Evolutionary conservation across 2,888 invertebrate species (phyloP).

Genomic region (Acanthosepion lycidas): DNA sequence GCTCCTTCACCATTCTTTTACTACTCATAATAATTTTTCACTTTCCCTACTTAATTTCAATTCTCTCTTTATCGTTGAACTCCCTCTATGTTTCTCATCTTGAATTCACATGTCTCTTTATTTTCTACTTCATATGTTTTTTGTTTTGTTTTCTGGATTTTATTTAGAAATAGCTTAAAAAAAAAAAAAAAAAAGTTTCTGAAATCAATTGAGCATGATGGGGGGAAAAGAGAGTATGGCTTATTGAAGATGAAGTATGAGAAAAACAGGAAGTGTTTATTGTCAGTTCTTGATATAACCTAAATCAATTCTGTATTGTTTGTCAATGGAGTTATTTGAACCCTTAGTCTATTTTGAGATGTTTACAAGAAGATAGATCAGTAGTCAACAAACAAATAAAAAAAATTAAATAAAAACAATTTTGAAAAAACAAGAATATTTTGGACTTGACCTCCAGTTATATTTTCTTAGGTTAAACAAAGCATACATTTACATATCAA

Average conservation of each 20-base stretch:
- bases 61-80: neutral
- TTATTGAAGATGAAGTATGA: neutral
- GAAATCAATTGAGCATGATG: too few species aligned
- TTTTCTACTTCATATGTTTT: neutral
- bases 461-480: neutral
- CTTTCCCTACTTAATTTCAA: neutral
- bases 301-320: slow-evolving; percentile 1
- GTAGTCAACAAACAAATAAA: neutral
- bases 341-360: neutral
- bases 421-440: neutral
- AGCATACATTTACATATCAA: neutral
- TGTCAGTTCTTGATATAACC: neutral
- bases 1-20: neutral
- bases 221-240: neutral
- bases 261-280: slow-evolving; percentile 17
- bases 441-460: neutral
- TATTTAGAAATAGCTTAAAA: too few species aligned
- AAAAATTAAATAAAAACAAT: neutral
- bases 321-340: neutral
- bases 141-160: neutral
- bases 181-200: neutral
- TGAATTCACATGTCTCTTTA: too few species aligned
- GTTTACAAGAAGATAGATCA: neutral
- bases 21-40: too few species aligned
- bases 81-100: neutral